Conservation (phyloP, 2,113 vertebrate species). For the Myotis brandtii region DNA sequence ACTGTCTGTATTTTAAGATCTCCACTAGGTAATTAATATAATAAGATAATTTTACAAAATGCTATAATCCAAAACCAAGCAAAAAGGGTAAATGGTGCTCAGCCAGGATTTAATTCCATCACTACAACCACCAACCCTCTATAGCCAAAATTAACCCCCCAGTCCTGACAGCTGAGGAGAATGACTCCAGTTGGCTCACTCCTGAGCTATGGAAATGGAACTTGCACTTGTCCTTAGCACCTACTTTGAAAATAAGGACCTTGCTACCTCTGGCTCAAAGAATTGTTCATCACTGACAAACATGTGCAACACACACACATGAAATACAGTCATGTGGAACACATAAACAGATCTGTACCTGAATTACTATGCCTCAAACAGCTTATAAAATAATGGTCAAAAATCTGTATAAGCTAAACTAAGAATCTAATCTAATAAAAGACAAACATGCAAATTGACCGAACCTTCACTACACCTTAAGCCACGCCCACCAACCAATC, state of each 20-base stretch:
- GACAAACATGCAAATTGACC: no score
- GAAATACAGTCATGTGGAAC: fast-evolving
- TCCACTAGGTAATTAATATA: background rate
- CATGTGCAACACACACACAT: fast-evolving
- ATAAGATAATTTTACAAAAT: background rate
- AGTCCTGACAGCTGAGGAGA: background rate
- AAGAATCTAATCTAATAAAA: background rate
- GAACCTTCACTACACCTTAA: no score
- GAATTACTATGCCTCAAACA: background rate
- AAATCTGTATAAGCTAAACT: background rate
- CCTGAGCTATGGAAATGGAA: background rate
- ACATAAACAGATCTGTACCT: fast-evolving
- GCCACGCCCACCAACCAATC: no score
- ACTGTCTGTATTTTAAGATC: background rate
- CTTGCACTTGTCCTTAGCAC: background rate
- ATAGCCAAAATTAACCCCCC: background rate
- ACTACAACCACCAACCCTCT: background rate
- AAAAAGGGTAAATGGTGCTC: background rate
- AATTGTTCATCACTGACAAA: background rate
- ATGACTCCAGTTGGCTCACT: background rate
- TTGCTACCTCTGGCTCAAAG: background rate
- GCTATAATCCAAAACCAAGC: background rate
- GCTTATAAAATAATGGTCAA: background rate
- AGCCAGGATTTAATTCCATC: background rate
- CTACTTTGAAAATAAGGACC: background rate